Evolutionary conservation across 2,888 invertebrate species (phyloP).

Genomic region (Plagodis pulveraria): DNA sequence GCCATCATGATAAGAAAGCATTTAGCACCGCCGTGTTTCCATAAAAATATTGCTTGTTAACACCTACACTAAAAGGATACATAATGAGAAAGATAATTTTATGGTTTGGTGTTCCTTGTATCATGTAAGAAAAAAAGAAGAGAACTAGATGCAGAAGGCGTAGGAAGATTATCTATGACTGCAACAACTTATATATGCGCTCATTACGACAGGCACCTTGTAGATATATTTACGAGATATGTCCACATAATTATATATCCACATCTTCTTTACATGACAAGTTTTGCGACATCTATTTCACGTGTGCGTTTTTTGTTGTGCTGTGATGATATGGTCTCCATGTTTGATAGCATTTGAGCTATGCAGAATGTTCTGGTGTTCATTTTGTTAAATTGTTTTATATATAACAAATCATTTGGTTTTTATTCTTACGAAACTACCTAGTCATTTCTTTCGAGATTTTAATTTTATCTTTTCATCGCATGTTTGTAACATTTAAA

Average conservation of each 20-base stretch:
- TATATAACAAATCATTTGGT: too few relatives aligned
- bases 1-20: too few relatives aligned
- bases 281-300: conserved; percentile 5
- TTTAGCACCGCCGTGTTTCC: neutral
- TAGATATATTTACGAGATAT: conserved; percentile 4
- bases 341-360: conserved; percentile 9
- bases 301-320: conserved; percentile 3
- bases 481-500: too few relatives aligned
- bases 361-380: conserved; percentile 1
- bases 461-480: too few relatives aligned
- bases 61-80: neutral
- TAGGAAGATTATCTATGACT: neutral
- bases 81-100: neutral
- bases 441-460: too few relatives aligned
- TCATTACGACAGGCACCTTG: conserved; percentile 10
- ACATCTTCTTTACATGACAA: neutral
- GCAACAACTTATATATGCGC: neutral
- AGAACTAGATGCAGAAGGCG: neutral
- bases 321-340: conserved; percentile 19
- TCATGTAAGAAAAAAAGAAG: neutral
- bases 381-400: neutral
- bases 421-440: too few relatives aligned
- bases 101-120: neutral
- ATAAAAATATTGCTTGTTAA: neutral
- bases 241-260: conserved; percentile 10